Base-by-base conservation (phyloP, 2,113 vertebrate species). In the Nannobrachium achirus region DNA sequence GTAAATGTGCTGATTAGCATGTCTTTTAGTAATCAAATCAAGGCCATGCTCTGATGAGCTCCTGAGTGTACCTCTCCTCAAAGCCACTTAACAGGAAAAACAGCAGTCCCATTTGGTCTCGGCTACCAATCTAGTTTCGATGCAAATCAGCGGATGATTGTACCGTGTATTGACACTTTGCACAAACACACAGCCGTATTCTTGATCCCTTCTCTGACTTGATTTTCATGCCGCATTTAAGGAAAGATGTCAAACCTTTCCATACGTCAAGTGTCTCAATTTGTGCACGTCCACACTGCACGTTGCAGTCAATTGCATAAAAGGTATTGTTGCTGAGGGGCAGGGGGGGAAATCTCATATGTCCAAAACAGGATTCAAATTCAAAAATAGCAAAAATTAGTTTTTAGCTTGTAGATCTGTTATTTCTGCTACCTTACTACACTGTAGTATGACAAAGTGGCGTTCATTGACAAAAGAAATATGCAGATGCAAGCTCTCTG, bases 21-120 rank as follows among this genome's bases (percentile, higher is more conserved):
- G 78, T 81, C 66, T 80, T 80, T 86, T 70, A 68, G 65, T 83
- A 86, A 86, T 89, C 83, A 89, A 89, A 89, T 81, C 80, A 86
- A 66, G n/a, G 55, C 16, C 66, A 70, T 60, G 59, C 58, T 68
- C 82, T 78, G 76, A 74, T 83, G 78, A 87, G 52, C 71, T 58
- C 48, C 56, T 67, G 51, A 81, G 63, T 60, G 57, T 59, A 59
- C 59, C 59, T 73, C 69, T 66, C 45, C 63, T 71, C 38, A 66
- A 67, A 73, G 71, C 44, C 71, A 71, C 40, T 68, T 63, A 59
- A 41, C 57, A 55, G 48, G 62, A 69, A 59, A 73, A 75, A 78
- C 62, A 74, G 65, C 66, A 48, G 67, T 70, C 16, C 8, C 42
- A 65, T 56, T 58, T 11, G 60, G 63, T 62, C 78, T 62, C 18